Evolutionary conservation across 2,888 invertebrate genomes (phyloP), one percentile per base, ranked within the genome.

Genomic region (Limnephilus lunatus): DNA sequence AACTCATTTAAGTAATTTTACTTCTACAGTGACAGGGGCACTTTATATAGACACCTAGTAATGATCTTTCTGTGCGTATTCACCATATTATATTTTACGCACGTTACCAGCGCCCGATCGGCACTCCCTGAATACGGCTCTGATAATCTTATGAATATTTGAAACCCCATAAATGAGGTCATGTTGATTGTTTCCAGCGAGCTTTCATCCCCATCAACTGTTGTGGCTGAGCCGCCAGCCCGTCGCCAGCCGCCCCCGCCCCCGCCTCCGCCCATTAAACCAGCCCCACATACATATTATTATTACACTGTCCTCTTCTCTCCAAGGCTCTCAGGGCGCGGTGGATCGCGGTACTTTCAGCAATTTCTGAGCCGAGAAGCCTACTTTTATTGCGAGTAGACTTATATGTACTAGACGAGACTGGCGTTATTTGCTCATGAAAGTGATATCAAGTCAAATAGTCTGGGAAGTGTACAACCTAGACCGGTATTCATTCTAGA

Each of bases 191-290:
- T 68, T 68, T 68, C n/a, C 68, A 25, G 68, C 68, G 68, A 68
- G 25, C 68, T 68, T 68, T 68, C 82, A 31, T 82, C 82, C 32
- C 82, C 82, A 82, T 82, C 32, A 31, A 82, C 14, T 31, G 32
- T 30, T 32, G 32, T 31, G 31, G 30, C 30, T 48, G 44, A 44
- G 86, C 86, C 86, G 86, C 86, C 86, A 86, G 48, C n/a, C 44
- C 86, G 86, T 86, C 86, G 86, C 86, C 86, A 30, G 25, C 68
- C 68, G 68, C 68, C 68, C 68, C 9, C 68, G 25, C 68, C 68
- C 68, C 53, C 19, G 5, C 19, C 53, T 19, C 19, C 25, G 7
- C 68, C 68, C 19, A 85, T 25, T 39, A 85, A 39, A 39, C 32
- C 32, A 85, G 25, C 31, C 32, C 30, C 3, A 31, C 82, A 14